Base-by-base conservation (phyloP, 2,888 invertebrate species). In the Hesperia comma region DNA sequence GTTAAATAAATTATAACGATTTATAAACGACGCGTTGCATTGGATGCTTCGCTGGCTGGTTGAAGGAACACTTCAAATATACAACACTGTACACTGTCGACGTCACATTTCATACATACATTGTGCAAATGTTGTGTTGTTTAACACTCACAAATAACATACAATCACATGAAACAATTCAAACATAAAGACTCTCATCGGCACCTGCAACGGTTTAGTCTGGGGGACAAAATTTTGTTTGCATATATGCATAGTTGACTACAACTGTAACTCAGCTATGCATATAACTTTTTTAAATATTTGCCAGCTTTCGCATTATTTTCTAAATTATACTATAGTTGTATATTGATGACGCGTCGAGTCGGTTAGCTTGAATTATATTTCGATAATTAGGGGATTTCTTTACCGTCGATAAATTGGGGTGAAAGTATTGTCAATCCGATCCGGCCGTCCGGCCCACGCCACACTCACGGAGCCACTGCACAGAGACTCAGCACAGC, bases 381-480 rank as follows among this genome's bases (percentile, higher is more conserved):
- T 21, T 21, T 26, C 21, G 51, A 46, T 10, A 21, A 12, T 55
- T 21, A 8, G 40, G 1, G 8, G 17, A 41, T 19, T 7, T 21
- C 14, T n/a, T 49, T 32, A 37, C 26, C 57, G 32, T 63, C 26
- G 57, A 40, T 51, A 21, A 15, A 14, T n/a, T 17, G 21, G 8
- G 21, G 37, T 21, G n/a, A 17, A 37, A 46, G 46, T 15, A 55
- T 56, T 26, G 15, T 21, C 26, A 46, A 49, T 63, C 49, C 49
- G 4, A 15, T 56, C 10, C 33, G 0, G 6, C 17, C 2, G 21
- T 49, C 63, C 56, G 32, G 32, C 37, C n/a, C n/a, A 69, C 67
- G 61, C 17, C 32, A 67, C 74, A 83, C 84, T n/a, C n/a, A n/a
- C n/a, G 82, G 67, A 80, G 72, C 74, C 75, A 88, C 85, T 84